Evolutionary conservation across 1,140 invertebrate genomes (phyloP), one percentile per base, ranked within the genome.

Genomic region (Bombyx mandarina): DNA sequence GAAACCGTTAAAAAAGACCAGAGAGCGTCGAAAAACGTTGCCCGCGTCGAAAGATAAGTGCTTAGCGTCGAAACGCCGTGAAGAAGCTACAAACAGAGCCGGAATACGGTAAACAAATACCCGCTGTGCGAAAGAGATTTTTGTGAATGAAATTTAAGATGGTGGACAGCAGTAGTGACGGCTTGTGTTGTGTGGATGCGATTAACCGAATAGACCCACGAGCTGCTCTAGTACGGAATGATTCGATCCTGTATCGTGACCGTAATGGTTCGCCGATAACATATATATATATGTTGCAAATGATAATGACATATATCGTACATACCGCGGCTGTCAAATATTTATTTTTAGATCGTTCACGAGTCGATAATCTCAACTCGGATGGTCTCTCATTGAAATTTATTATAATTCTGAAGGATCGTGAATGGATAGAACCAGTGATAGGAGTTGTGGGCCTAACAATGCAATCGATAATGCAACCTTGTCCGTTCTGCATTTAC

Each of bases 101-200:
- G 71, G 69, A 59, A 77, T 76, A 78, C 72, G 75, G 80, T 86
- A 86, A 83, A 83, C 76, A 82, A 83, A 81, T 81, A 78, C 61
- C 62, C 50, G 62, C 58, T 75, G 63, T 79, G 69, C 69, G 70
- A 69, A 78, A 78, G 79, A 74, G 75, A 84, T 77, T 83, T 84
- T 86, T 84, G 82, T 86, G 82, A 86, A 86, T 86, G 81, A 84
- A 54, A 82, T 79, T 77, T 86, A 86, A 86, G 75, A 86, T 86
- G 82, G 82, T 79, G 79, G 82, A 77, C 75, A 74, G 57, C 55
- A 55, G 63, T 51, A 69, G 78, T 73, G 75, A 63, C 60, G 65
- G 64, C 61, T 65, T 68, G 69, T 62, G 69, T 71, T 35, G 60
- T 74, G 54, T 44, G 54, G 44, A 35, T 35, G 26, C 26, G 26